Base-by-base conservation (phyloP, 1,140 invertebrate genomes). In the Steinernema khuongi region DNA sequence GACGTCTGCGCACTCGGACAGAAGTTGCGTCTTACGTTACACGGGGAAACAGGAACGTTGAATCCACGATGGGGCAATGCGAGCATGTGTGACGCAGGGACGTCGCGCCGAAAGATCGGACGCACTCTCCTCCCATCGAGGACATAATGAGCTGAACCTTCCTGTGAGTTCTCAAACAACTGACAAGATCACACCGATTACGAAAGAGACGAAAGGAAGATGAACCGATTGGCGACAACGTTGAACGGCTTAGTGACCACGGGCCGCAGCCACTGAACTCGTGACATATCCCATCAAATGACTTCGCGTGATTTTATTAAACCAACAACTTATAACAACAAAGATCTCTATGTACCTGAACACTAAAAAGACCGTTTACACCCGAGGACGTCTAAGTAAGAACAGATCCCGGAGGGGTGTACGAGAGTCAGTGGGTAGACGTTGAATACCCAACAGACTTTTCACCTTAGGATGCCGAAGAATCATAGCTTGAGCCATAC, bases 351-450 rank as follows among this genome's bases (percentile, higher is more conserved):
- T 1, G n/a, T n/a, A 70, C 33, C 7, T 31, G n/a, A 66, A 4
- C 4, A 30, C 2, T 29, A 29, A 67, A 67, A 31, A 17, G 28
- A 73, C 26, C 11, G 4, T 4, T 22, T 60, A 60, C 4, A 60
- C 50, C 4, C 22, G 50, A 17, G 50, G 30, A 73, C 67, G 60
- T 67, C 74, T 75, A 50, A 75, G 44, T 32, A 70, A 60, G 31
- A 82, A 79, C n/a, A 82, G 43, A 76, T 83, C 77, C 29, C 81
- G 50, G n/a, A 82, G 30, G 14, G 81, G 82, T n/a, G 73, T 82
- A 18, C 28, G 41, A 0, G 82, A 74, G 44, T 82, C 81, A 11
- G 73, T 76, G 14, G 81, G 81, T 4, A 82, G 75, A 2, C 70
- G 69, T 18, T 72, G 31, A 30, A 82, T 82, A 31, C 78, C 82